Conservation (phyloP, 2,888 invertebrate genomes). For the Laspeyria flexula region DNA sequence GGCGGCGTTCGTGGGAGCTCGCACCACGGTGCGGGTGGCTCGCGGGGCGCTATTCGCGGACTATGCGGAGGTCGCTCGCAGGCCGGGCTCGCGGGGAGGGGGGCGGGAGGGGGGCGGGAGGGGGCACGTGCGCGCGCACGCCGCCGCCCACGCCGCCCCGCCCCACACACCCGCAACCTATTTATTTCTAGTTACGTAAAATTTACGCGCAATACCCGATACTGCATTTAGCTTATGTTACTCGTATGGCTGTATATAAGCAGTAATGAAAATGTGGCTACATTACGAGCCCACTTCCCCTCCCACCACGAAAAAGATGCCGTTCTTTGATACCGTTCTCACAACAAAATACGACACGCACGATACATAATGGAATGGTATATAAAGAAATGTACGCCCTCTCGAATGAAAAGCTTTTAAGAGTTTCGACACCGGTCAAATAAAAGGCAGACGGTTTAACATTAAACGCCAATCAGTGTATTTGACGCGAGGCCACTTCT, state of each 20-base stretch:
- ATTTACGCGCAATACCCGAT: constrained; percentile 85
- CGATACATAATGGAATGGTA: constrained; percentile 34
- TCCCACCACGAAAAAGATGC: constrained; percentile 11
- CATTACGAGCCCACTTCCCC: constrained; percentile 21
- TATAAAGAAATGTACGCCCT: constrained; percentile 46
- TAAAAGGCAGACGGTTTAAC: constrained; percentile 60
- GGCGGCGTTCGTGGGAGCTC: constrained; percentile 58
- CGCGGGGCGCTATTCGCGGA: constrained; percentile 79
- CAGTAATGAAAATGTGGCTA: constrained; percentile 45
- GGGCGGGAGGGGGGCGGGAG: constrained; percentile 48
- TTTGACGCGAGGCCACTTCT: constrained; percentile 68
- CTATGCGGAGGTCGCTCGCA: constrained; percentile 63
- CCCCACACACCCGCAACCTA: constrained; percentile 86
- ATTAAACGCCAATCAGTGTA: constrained; percentile 78
- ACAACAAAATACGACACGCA: constrained; percentile 28
- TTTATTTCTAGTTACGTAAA: constrained; percentile 87
- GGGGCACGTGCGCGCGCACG: constrained; percentile 69
- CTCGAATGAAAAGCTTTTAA: constrained; percentile 50
- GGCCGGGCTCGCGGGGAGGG: constrained; percentile 57
- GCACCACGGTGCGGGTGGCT: constrained; percentile 73
- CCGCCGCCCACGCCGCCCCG: constrained; percentile 79
- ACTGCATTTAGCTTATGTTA: constrained; percentile 82
- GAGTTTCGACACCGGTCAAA: constrained; percentile 47
- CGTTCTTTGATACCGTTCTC: constrained; percentile 8
- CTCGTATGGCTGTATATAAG: constrained; percentile 52